Evolutionary conservation across 2,888 invertebrate genomes (phyloP), one percentile per base, ranked within the genome.

Genomic region (Drosophila kambysellisi): DNA sequence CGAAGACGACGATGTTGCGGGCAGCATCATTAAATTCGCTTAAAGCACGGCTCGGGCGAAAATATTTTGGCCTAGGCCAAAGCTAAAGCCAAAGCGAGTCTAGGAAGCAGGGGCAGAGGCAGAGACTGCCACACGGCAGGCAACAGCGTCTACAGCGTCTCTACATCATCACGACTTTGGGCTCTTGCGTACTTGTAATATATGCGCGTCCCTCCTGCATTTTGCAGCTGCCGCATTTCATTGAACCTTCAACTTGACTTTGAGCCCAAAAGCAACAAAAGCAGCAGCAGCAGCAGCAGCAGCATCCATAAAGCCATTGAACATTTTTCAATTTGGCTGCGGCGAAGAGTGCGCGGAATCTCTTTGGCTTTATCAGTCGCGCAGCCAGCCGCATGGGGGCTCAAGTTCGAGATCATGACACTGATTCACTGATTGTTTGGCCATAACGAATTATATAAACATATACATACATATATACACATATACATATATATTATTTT

Each of bases 231-330:
- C 81, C 80, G 89, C 88, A 86, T 86, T 89, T 86, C 79, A 83
- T 83, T 91, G 89, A 91, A 92, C 91, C 91, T 92, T 92, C 88
- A 91, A 92, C 91, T 91, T 91, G 91, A 91, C 91, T 91, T 91
- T 89, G 83, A 78, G 75, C 65, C 65, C 70, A 66, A 65, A 64
- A 77, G 52, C 66, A 75, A 56, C 32, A 51, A 29, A 20, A 51
- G 32, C 73, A 69, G 56, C 72, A 71, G 64, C 70, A 64, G 62
- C 51, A n/a, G n/a, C n/a, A 51, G 25, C 53, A 30, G 33, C 71
- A 73, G 56, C 72, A 71, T 64, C 70, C 59, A 70, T 79, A 79
- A 69, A 69, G 43, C 73, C 78, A 72, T 77, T 76, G 72, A 72
- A 68, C 73, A 68, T 76, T 86, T 86, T 85, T 89, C 89, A 89